A percentile compares a stretch with the other conserved stretches of the same genome.
phyloP scores from a whole-genome alignment of 2,888 invertebrate genomes.

The Chrysolina oricalcia region DNA sequence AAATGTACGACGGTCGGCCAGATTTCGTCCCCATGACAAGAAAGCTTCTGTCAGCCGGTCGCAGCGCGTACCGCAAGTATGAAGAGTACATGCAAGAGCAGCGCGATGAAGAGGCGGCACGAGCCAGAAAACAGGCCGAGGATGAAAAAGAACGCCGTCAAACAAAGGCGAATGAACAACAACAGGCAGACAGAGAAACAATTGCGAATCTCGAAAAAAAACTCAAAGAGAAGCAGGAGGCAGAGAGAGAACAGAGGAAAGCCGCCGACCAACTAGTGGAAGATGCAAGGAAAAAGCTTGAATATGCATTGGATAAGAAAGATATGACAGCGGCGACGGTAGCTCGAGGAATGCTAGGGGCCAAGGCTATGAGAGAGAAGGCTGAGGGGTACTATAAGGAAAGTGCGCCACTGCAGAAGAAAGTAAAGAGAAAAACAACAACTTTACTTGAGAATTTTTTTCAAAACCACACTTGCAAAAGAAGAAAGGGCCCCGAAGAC shows the following conservation, averaged over 20 bases:
- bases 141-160: conserved; percentile 7
- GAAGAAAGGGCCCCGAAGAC: neutral
- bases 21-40: neutral
- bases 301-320: conserved; percentile 2
- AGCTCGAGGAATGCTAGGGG: conserved; percentile 3
- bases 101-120: conserved; percentile 22
- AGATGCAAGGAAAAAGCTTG: conserved; percentile 11
- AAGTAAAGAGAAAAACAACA: neutral
- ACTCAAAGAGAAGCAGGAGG: neutral
- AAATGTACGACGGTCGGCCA: conserved; percentile 6
- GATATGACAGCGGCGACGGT: conserved; percentile 2
- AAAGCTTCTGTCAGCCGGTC: conserved; percentile 3
- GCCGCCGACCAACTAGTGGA: conserved; percentile 14
- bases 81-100: conserved; percentile 22
- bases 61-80: conserved; percentile 9
- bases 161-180: neutral
- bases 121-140: conserved; percentile 16
- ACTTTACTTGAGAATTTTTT: neutral
- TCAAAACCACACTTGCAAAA: no score
- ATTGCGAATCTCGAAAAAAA: neutral
- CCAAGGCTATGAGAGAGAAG: neutral
- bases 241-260: conserved; percentile 16
- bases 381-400: conserved; percentile 5
- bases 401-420: conserved; percentile 6
- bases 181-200: conserved; percentile 13